Conservation (phyloP, 2,113 vertebrate genomes). For the Datnioides undecimradiatus region DNA sequence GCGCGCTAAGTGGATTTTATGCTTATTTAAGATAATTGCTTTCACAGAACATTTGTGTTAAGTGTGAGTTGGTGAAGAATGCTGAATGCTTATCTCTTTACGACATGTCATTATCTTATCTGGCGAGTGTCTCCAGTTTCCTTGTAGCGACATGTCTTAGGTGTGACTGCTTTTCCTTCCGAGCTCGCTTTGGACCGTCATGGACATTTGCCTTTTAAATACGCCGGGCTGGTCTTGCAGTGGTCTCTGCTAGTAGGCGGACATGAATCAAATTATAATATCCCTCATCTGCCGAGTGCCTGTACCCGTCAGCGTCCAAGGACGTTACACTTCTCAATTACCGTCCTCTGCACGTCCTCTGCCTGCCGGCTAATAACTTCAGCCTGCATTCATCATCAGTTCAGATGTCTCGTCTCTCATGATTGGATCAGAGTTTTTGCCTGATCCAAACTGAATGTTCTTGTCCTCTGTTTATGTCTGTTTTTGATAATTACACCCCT, state of each 20-base stretch:
- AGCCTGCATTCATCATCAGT: conserved; percentile 30
- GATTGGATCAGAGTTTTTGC: conserved; percentile 20
- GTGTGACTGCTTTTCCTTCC: not conserved
- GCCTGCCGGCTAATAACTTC: conserved; percentile 32
- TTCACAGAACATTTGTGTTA: not conserved
- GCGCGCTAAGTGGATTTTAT: not conserved
- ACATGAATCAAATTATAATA: conserved; percentile 65
- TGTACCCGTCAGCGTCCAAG: conserved; percentile 47
- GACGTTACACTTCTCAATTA: conserved; percentile 42
- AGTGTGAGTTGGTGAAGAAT: conserved; percentile 11
- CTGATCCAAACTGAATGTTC: conserved; percentile 5
- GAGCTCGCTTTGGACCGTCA: conserved; percentile 1
- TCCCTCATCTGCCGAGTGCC: conserved; percentile 58
- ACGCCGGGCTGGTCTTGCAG: conserved; percentile 39
- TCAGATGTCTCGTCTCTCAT: conserved; percentile 22
- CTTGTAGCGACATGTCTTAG: not conserved
- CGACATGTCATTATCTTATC: not conserved
- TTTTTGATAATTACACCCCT: conserved; percentile 31
- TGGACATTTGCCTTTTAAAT: conserved; percentile 54
- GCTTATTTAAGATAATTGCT: not conserved
- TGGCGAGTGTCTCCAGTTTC: not conserved
- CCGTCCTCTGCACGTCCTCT: conserved; percentile 33
- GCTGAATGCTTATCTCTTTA: conserved; percentile 2
- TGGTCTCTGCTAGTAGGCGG: conserved; percentile 41
- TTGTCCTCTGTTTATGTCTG: conserved; percentile 15